Percentiles rank a stretch among this genome's conserved stretches.
Conservation (phyloP, 2,797 vertebrate species). For the Coluber constrictor region DNA sequence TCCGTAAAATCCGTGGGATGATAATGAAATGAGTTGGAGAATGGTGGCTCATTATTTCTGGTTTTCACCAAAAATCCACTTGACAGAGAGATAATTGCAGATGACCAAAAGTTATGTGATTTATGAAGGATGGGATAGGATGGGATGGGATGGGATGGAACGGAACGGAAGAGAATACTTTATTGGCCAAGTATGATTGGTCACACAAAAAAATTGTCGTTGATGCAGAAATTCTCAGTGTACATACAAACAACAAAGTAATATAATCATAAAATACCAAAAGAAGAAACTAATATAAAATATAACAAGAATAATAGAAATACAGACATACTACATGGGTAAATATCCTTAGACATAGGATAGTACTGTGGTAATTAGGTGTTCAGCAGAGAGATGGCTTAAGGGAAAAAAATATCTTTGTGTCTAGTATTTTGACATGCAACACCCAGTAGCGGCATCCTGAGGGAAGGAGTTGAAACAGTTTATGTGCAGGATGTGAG, state of each 20-base stretch:
- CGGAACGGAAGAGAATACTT: background rate
- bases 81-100: background rate
- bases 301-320: background rate
- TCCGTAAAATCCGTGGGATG: background rate
- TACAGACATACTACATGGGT: background rate
- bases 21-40: background rate
- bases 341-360: background rate
- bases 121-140: background rate
- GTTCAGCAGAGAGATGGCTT: background rate
- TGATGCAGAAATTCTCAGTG: background rate
- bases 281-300: background rate
- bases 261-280: background rate
- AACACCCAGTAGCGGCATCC: background rate
- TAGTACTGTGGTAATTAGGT: background rate
- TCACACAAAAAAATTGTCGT: background rate
- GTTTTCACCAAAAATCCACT: background rate
- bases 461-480: background rate
- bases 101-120: background rate
- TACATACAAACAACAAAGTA: background rate
- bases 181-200: background rate
- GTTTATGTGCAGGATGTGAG: background rate
- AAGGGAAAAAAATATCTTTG: background rate
- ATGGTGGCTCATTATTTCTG: background rate
- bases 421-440: background rate
- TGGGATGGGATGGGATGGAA: too few relatives aligned